Conservation (phyloP, 2,797 vertebrate genomes). For the Molothrus aeneus region DNA sequence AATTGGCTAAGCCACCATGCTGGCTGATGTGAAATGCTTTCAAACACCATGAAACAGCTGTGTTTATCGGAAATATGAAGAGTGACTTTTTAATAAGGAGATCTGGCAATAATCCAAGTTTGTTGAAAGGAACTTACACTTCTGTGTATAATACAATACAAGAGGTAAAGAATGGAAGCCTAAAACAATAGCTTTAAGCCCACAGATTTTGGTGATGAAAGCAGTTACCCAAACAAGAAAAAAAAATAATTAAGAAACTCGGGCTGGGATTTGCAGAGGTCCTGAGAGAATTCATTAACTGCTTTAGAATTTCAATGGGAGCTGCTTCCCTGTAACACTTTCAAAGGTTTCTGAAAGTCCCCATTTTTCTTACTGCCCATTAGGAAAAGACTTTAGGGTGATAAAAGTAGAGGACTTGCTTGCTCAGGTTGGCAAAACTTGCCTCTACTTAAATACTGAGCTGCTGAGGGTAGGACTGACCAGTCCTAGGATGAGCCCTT, state of each 20-base stretch:
- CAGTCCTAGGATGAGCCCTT: neutral
- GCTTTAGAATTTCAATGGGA: constrained; percentile 47
- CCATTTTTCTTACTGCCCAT: neutral
- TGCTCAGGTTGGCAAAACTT: neutral
- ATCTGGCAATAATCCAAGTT: constrained; percentile 69
- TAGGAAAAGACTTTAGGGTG: neutral
- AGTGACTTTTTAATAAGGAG: constrained; percentile 77
- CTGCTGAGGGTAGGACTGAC: neutral
- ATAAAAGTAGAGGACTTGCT: neutral
- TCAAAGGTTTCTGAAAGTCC: constrained; percentile 16
- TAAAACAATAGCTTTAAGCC: constrained; percentile 70
- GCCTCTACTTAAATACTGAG: neutral
- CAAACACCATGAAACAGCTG: constrained; percentile 71
- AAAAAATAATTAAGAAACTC: constrained; percentile 63
- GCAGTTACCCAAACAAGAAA: constrained; percentile 45
- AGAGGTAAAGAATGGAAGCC: constrained; percentile 69
- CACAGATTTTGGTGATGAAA: constrained; percentile 46
- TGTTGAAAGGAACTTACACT: constrained; percentile 70
- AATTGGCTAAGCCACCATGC: constrained; percentile 66
- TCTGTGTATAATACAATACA: constrained; percentile 60
- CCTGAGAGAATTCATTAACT: constrained; percentile 58
- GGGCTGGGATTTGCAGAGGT: constrained; percentile 41
- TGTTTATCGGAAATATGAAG: constrained; percentile 73
- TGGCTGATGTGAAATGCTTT: constrained; percentile 71
- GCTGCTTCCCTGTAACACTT: neutral